Percentiles rank a stretch among this genome's conserved stretches.
phyloP scores from a whole-genome alignment of 92 coral and sea anemone species.

The Epizoanthus stellaris region DNA sequence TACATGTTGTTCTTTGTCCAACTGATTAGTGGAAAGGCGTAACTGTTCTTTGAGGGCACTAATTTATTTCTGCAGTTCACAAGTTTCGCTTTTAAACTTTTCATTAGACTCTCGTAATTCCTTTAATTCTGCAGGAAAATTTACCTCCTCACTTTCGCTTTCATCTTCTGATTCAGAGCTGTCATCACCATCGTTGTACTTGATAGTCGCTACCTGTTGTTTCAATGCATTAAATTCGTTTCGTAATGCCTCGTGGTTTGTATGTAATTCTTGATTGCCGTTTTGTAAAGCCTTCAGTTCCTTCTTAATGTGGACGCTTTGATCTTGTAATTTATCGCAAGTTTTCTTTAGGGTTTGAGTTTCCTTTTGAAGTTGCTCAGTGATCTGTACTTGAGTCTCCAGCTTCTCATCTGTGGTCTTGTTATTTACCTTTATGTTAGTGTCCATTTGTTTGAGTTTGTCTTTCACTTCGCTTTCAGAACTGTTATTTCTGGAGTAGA shows the following conservation, averaged over 20 bases:
- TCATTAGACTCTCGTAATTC: neutral
- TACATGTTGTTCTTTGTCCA: no score
- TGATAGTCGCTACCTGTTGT: neutral
- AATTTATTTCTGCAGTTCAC: neutral
- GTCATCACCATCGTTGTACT: neutral
- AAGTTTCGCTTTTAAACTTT: neutral
- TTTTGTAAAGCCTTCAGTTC: neutral
- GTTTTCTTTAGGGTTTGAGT: neutral
- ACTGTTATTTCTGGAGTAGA: no score
- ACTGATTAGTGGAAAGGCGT: no score
- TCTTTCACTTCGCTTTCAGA: neutral
- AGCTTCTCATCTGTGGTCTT: neutral
- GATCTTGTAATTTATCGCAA: neutral
- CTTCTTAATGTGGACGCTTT: neutral
- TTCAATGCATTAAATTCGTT: neutral
- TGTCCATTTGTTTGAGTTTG: neutral
- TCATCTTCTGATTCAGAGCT: neutral
- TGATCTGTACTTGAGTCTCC: neutral
- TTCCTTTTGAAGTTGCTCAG: neutral
- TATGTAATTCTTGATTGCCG: neutral
- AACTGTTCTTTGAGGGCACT: no score
- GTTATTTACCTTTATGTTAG: neutral
- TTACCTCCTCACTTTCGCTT: neutral
- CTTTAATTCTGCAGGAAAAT: neutral
- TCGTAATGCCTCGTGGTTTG: neutral